A percentile compares a stretch with the other conserved stretches of the same genome.
Conservation (phyloP, 2,113 vertebrate genomes). For the Edolisoma coerulescens region DNA sequence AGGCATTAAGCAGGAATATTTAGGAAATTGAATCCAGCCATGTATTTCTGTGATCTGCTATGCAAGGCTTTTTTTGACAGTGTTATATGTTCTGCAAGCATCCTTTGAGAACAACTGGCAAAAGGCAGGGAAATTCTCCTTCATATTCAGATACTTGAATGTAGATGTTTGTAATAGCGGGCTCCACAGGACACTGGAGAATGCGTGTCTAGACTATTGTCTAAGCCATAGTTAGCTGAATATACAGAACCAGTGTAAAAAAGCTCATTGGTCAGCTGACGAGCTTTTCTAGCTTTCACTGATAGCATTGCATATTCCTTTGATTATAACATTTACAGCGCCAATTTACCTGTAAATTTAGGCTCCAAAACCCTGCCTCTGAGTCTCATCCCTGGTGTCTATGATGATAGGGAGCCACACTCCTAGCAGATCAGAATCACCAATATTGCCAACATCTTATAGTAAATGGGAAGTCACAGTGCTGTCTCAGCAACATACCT, state of each 20-base stretch:
- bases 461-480: neutral
- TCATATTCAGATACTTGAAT: neutral
- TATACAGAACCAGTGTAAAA: neutral
- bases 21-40: neutral
- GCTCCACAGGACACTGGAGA: neutral
- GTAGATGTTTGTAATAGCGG: rapidly evolving
- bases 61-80: neutral
- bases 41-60: neutral
- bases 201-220: neutral
- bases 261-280: neutral
- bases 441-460: neutral
- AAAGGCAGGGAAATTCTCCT: neutral
- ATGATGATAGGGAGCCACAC: neutral
- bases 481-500: neutral
- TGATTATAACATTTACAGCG: neutral
- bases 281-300: neutral
- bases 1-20: neutral
- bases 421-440: neutral
- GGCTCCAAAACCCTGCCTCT: neutral
- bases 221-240: neutral
- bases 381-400: neutral
- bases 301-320: neutral
- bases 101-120: neutral
- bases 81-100: neutral
- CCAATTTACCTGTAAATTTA: neutral